Evolutionary conservation across 1,140 invertebrate genomes (phyloP).

Genomic region (Spodoptera litura): DNA sequence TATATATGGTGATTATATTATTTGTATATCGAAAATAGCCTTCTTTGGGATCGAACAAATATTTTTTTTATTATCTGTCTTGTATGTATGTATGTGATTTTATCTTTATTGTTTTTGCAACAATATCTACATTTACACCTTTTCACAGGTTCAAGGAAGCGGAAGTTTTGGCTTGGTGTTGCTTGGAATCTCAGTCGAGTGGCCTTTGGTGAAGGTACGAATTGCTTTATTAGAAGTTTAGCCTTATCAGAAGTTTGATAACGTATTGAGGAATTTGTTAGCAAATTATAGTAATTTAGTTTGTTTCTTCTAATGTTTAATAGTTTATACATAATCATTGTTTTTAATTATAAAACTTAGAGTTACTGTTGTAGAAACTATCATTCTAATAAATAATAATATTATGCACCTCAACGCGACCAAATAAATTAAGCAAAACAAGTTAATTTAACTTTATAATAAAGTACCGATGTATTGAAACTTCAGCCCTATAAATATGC

Average conservation of each 20-base stretch:
- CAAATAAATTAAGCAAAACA: background rate
- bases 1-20: constrained; percentile 9
- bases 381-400: too few species aligned
- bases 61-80: background rate
- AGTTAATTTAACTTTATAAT: background rate
- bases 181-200: background rate
- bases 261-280: too few species aligned
- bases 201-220: constrained; percentile 8
- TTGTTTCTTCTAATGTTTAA: too few species aligned
- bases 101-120: background rate
- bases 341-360: too few species aligned
- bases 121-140: background rate
- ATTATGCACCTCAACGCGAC: background rate
- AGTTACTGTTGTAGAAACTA: too few species aligned
- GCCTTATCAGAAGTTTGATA: too few species aligned
- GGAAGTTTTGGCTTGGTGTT: constrained; percentile 1
- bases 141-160: constrained; percentile 20
- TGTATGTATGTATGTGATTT: background rate
- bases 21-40: constrained; percentile 4
- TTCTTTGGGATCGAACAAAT: background rate
- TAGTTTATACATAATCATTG: too few species aligned
- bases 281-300: too few species aligned
- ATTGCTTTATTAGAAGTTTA: too few species aligned
- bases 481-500: constrained; percentile 2
- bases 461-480: constrained; percentile 2